Percentiles rank a stretch among this genome's conserved stretches.
Evolutionary conservation across 2,888 invertebrate species (phyloP).

Genomic region (Microctonus aethiopoides): DNA sequence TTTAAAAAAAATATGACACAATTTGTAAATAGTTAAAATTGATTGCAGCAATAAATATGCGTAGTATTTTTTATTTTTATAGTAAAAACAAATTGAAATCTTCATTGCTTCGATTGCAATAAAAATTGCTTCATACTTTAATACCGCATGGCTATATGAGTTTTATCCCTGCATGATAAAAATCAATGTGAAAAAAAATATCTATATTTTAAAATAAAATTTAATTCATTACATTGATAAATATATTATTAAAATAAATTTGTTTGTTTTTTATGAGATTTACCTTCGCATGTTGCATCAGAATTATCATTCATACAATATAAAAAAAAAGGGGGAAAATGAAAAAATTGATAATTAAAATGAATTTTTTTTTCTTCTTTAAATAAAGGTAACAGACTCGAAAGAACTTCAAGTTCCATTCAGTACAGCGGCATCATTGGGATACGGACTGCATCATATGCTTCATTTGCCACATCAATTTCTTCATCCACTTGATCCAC

Average conservation of each 20-base stretch:
- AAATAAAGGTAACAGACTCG: conserved; percentile 59
- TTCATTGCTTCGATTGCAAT: not conserved
- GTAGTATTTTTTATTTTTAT: not conserved
- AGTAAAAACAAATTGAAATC: not conserved
- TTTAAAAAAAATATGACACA: not conserved
- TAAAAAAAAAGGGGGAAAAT: too few relatives aligned
- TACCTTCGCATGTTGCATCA: not conserved
- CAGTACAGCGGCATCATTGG: conserved; percentile 69
- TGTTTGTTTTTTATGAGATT: not conserved
- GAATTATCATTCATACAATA: too few relatives aligned
- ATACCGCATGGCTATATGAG: not conserved
- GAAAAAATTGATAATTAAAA: too few relatives aligned
- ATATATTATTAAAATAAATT: not conserved
- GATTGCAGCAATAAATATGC: not conserved
- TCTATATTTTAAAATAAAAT: not conserved
- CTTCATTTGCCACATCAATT: conserved; percentile 80
- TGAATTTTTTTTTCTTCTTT: not conserved
- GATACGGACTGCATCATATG: conserved; percentile 76
- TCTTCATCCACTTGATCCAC: conserved; percentile 75
- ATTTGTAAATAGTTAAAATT: not conserved
- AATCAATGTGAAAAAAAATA: not conserved
- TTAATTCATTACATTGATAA: not conserved
- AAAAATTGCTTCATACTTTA: not conserved
- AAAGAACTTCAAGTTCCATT: conserved; percentile 77
- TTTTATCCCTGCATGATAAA: not conserved